These are phyloP conservation scores for Siphamia tubifer DNA, from an alignment of 2,113 vertebrate species.

Conservation along the genomic window DNA sequence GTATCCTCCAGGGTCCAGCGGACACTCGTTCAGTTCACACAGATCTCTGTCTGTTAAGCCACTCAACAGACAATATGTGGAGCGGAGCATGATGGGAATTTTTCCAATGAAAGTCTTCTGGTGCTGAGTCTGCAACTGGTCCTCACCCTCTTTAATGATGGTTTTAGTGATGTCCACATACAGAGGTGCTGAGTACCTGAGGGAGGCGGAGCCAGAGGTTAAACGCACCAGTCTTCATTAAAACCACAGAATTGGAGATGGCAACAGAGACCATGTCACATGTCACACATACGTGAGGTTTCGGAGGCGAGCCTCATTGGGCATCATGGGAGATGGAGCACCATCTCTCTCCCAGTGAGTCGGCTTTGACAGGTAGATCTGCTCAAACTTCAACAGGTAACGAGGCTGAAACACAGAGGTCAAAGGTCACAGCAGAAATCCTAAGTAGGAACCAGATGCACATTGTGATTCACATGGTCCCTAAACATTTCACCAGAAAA, in stretches of 20 bases:
- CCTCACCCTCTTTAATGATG: constrained; percentile 96
- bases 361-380: constrained; percentile 97
- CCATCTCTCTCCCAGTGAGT: constrained; percentile 99
- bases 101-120: constrained; percentile 99
- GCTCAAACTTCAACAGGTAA: constrained; percentile 96
- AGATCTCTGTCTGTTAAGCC: constrained; percentile 95
- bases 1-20: constrained; percentile 95
- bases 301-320: constrained; percentile 94
- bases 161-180: constrained; percentile 99
- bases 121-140: constrained; percentile 96
- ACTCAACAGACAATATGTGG: constrained; percentile 94
- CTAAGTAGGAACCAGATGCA: too few species aligned
- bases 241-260: too few species aligned
- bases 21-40: constrained; percentile 97
- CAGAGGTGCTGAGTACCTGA: constrained; percentile 94
- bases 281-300: constrained; percentile 90
- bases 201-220: neutral
- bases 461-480: too few species aligned
- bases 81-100: constrained; percentile 98
- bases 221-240: neutral
- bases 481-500: too few species aligned
- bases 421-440: neutral
- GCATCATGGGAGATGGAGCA: constrained; percentile 98
- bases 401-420: constrained; percentile 81
- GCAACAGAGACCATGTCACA: neutral